Evolutionary conservation across 37 sponge, comb jelly and placozoan genomes (phyloP), one percentile per base, ranked within the genome.

Genomic region (Haliclona indistincta): DNA sequence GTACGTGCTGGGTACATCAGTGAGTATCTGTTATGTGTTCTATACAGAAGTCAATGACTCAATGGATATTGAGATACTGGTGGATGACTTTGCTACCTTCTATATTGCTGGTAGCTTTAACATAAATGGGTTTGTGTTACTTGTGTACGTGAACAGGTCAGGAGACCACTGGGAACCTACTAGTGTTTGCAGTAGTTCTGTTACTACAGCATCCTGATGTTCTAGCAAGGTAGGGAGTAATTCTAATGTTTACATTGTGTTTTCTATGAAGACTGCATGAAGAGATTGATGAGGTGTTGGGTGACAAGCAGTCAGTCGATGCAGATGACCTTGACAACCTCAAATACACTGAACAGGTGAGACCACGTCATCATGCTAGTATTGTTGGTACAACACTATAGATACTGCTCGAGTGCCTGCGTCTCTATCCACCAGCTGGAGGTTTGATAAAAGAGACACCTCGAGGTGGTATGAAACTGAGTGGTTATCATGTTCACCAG

Each of bases 31-130:
- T n/a, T n/a, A n/a, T n/a, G n/a, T n/a, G n/a, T n/a, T n/a, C n/a
- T n/a, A n/a, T n/a, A n/a, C n/a, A n/a, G n/a, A n/a, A n/a, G n/a
- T n/a, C n/a, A n/a, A n/a, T n/a, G n/a, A n/a, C n/a, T n/a, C n/a
- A n/a, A n/a, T 52, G 32, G 72, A 71, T n/a, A 29, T 71, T 54
- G 72, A 71, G 34, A 39, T 19, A 2, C 19, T 71, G 55, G 72
- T 51, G 29, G 72, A 71, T 71, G 72, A 71, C 55, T 71, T 71
- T 26, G 52, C 37, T 7, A 71, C 72, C 1, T 71, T 53, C 56
- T 71, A 71, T 36, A 47, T 54, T 71, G 72, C 72, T 32, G 72
- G 72, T 71, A 52, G 22, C 22, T 71, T 28, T 28, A 23, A n/a
- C 22, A n/a, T n/a, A n/a, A n/a, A n/a, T n/a, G n/a, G n/a, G n/a